Evolutionary conservation across 1,140 invertebrate species (phyloP), one percentile per base, ranked within the genome.

Genomic region (Rhyzopertha dominica): DNA sequence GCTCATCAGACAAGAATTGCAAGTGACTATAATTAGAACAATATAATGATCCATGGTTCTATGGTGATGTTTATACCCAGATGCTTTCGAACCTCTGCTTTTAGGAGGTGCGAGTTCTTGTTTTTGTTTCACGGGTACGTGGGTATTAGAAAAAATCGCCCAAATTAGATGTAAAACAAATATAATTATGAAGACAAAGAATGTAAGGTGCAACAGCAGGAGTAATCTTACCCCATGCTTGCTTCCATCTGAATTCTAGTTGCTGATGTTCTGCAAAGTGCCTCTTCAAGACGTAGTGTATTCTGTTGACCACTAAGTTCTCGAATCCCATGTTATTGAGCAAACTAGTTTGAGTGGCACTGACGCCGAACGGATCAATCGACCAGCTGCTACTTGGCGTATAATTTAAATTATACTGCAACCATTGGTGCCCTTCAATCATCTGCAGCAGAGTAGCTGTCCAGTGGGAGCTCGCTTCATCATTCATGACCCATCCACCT

Each of bases 401-500:
- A 43, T 84, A 79, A 57, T 82, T 85, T n/a, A 98, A 66, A 66
- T 94, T 81, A 25, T 84, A 72, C 29, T 86, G 76, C 2, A 97
- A 65, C 93, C 94, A 98, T 47, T 94, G 88, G 71, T 98, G 95
- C 2, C 95, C 95, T 51, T 93, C 87, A 0, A 90, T 85, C 35
- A 98, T 68, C 63, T 98, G 93, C 67, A 93, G 82, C 0, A 95
- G 66, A 49, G 95, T 87, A 2, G 90, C 83, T 22, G 87, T 80
- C 79, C 94, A 93, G 67, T 97, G 91, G 0, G 91, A 82, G 47
- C 87, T 92, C 1, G 95, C 90, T 73, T 99, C 95, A 65, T 98
- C 95, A n/a, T 88, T 87, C 95, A 98, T 98, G 0, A 97, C 94
- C 93, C 95, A 98, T n/a, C 95, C 95, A 12, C 94, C 95, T 0